phyloP scores from a whole-genome alignment of 2,113 vertebrate genomes.

The Coracopsis vasa region DNA sequence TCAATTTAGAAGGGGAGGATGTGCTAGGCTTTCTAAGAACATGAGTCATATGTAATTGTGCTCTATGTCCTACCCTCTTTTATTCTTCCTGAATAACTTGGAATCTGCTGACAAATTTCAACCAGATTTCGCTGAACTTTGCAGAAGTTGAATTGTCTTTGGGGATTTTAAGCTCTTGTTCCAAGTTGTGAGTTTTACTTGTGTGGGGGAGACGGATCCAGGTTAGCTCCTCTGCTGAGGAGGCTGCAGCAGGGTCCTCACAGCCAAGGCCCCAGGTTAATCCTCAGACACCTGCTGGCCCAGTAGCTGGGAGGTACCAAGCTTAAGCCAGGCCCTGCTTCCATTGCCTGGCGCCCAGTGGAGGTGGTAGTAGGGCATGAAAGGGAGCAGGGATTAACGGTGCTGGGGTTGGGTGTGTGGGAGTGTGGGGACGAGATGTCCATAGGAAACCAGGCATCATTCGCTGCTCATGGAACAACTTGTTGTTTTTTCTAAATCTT shows the following conservation, averaged over 20 bases:
- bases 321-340: neutral
- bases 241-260: neutral
- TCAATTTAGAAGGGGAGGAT: neutral
- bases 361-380: neutral
- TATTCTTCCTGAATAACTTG: neutral
- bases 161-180: neutral
- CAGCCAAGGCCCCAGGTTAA: neutral
- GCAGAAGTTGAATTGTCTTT: neutral
- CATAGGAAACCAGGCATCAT: neutral
- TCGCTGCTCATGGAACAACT: neutral
- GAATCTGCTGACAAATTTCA: neutral
- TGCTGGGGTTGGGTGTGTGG: neutral
- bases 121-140: neutral
- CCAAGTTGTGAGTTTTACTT: neutral
- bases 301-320: accelerated
- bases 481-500: slow-evolving; percentile 40
- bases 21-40: neutral
- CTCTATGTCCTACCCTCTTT: neutral
- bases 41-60: accelerated
- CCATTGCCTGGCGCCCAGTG: accelerated
- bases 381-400: neutral
- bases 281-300: accelerated
- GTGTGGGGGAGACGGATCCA: accelerated
- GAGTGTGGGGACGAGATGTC: neutral
- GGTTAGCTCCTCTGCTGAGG: neutral